Evolutionary conservation across 2,888 invertebrate species (phyloP).

Genomic region (Diaprepes abbreviatus): DNA sequence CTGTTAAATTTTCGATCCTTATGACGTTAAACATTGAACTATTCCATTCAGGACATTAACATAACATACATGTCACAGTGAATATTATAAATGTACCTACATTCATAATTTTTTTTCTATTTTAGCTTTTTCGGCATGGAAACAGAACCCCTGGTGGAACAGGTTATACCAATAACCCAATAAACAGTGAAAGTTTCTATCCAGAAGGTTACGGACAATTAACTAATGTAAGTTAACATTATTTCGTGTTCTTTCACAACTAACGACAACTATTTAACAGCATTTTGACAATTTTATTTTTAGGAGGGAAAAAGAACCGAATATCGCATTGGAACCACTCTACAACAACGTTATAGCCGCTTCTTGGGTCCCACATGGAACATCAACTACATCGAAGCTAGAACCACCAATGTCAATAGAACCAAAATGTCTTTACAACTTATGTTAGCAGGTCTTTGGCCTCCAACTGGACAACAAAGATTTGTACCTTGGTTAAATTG

Average conservation of each 20-base stretch:
- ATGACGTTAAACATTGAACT: too few relatives aligned
- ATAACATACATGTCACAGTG: too few relatives aligned
- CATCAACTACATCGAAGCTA: constrained; percentile 69
- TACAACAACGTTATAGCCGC: constrained; percentile 72
- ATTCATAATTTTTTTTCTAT: not conserved
- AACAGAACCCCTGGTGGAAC: not conserved
- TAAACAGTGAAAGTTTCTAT: not conserved
- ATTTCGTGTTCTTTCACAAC: too few relatives aligned
- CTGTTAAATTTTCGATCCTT: too few relatives aligned
- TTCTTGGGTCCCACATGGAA: constrained; percentile 73
- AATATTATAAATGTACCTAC: too few relatives aligned
- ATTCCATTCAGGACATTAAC: too few relatives aligned
- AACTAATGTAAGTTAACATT: constrained; percentile 12
- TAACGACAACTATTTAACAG: too few relatives aligned
- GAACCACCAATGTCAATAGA: constrained; percentile 76
- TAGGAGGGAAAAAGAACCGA: constrained; percentile 72
- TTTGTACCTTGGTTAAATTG: constrained; percentile 67
- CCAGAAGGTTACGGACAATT: constrained; percentile 32
- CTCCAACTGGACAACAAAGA: constrained; percentile 70
- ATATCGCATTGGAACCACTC: constrained; percentile 73
- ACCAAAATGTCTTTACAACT: constrained; percentile 80
- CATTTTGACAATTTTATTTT: constrained; percentile 1
- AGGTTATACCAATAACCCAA: constrained; percentile 6
- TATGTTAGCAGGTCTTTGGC: constrained; percentile 76
- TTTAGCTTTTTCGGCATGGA: constrained; percentile 35